A percentile compares a stretch with the other conserved stretches of the same genome.
Evolutionary conservation across 2,888 invertebrate species (phyloP).

Genomic region (Lycocerus yunnanus): DNA sequence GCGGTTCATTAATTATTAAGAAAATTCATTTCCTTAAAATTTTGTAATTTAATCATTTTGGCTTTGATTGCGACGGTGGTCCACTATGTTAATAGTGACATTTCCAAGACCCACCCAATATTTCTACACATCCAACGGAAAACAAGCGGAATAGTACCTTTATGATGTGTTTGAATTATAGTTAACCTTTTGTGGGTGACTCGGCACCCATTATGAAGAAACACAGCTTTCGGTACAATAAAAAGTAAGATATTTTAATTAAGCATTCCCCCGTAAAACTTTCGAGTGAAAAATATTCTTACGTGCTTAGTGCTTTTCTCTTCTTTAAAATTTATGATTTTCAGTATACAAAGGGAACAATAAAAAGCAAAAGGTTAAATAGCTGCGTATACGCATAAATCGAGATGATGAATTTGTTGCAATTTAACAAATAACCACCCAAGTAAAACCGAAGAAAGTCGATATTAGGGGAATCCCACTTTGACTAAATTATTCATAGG

Average conservation of each 20-base stretch:
- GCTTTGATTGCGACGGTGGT: background rate
- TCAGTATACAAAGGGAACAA: background rate
- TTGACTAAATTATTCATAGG: background rate
- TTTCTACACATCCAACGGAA: background rate
- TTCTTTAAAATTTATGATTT: background rate
- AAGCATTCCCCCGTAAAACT: background rate
- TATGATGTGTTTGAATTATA: background rate
- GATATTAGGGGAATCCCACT: background rate
- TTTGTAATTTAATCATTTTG: background rate
- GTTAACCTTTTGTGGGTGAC: background rate
- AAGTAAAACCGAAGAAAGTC: background rate
- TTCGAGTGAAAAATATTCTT: background rate
- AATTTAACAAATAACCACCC: background rate
- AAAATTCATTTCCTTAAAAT: no score
- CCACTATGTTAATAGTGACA: background rate
- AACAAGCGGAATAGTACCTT: background rate
- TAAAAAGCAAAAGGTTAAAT: background rate
- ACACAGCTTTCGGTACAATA: background rate
- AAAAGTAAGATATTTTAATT: background rate
- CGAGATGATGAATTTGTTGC: background rate
- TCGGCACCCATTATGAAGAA: background rate
- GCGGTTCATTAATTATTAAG: no score
- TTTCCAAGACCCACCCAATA: background rate
- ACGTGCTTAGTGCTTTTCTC: background rate
- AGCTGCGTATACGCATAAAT: background rate